These are phyloP conservation scores for Emmelina monodactyla DNA, from an alignment of 2,888 invertebrate genomes.

Conservation along the genomic window DNA sequence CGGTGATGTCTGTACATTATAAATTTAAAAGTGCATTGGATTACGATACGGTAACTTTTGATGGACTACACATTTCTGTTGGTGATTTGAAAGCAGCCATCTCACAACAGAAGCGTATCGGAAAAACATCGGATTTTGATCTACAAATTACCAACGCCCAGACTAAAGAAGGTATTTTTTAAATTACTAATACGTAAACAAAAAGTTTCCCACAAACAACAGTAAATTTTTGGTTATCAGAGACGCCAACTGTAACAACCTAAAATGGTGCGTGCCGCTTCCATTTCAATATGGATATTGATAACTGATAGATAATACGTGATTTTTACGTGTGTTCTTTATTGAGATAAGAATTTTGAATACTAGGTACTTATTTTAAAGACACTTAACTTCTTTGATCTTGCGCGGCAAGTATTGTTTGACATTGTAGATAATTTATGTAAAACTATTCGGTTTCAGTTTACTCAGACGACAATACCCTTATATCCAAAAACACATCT, in stretches of 20 bases:
- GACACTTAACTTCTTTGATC: too few relatives aligned
- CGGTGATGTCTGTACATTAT: constrained; percentile 93
- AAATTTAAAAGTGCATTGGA: constrained; percentile 97
- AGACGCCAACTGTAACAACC: too few relatives aligned
- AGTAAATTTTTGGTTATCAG: too few relatives aligned
- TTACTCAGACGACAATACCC: constrained; percentile 87
- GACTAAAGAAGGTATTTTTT: constrained; percentile 86
- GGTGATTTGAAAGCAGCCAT: constrained; percentile 95
- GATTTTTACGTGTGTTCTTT: too few relatives aligned
- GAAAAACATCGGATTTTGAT: constrained; percentile 94
- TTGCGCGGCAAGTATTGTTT: too few relatives aligned
- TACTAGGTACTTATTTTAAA: too few relatives aligned
- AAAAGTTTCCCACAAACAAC: too few relatives aligned
- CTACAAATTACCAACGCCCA: constrained; percentile 96
- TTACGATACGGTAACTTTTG: constrained; percentile 95
- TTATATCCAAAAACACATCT: constrained; percentile 98
- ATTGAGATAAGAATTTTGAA: too few relatives aligned
- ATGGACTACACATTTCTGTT: constrained; percentile 95
- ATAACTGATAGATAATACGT: too few relatives aligned
- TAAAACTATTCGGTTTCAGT: constrained; percentile 63
- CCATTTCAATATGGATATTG: too few relatives aligned
- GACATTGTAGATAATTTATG: too few relatives aligned
- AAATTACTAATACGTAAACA: not conserved
- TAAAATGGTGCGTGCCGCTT: too few relatives aligned
- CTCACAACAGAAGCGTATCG: constrained; percentile 92